Evolutionary conservation across 1,140 invertebrate genomes (phyloP).

Genomic region (Drosophila lacteicornis): DNA sequence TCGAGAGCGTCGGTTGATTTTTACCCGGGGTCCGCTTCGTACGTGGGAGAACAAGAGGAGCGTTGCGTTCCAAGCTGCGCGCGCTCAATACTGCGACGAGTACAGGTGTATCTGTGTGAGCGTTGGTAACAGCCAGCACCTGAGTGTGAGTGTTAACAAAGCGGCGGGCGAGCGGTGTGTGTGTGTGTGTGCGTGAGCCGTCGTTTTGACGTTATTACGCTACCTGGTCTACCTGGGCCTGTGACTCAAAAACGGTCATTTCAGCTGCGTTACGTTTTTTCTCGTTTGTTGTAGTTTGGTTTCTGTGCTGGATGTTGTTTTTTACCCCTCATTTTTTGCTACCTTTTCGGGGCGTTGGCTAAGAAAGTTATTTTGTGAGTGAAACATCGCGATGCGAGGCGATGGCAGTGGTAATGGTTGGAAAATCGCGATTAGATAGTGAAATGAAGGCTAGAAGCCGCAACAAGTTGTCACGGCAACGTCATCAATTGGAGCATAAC

Average conservation of each 20-base stretch:
- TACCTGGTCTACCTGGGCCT: constrained; percentile 54
- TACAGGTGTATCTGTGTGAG: constrained; percentile 59
- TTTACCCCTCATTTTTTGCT: constrained; percentile 9
- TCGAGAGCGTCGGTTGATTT: constrained; percentile 57
- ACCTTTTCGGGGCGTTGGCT: constrained; percentile 73
- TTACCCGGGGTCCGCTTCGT: neutral
- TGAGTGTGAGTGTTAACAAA: constrained; percentile 68
- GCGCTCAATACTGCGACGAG: constrained; percentile 45
- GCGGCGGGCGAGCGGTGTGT: constrained; percentile 29
- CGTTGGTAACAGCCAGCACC: constrained; percentile 66
- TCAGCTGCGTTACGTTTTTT: constrained; percentile 75
- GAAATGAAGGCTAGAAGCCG: constrained; percentile 46
- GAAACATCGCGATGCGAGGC: neutral
- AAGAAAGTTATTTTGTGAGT: constrained; percentile 63
- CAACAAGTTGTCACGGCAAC: constrained; percentile 68
- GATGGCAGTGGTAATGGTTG: constrained; percentile 23
- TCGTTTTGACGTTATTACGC: constrained; percentile 49
- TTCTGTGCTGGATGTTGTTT: constrained; percentile 23
- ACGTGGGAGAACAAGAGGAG: constrained; percentile 1
- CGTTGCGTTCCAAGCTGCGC: constrained; percentile 61
- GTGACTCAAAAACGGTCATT: constrained; percentile 77
- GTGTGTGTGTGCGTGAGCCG: constrained; percentile 40
- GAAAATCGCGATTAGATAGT: constrained; percentile 42
- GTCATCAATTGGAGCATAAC: constrained; percentile 76
- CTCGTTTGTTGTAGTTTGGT: constrained; percentile 27